Evolutionary conservation across 2,888 invertebrate species (phyloP).

Genomic region (Rhagonycha fulva): DNA sequence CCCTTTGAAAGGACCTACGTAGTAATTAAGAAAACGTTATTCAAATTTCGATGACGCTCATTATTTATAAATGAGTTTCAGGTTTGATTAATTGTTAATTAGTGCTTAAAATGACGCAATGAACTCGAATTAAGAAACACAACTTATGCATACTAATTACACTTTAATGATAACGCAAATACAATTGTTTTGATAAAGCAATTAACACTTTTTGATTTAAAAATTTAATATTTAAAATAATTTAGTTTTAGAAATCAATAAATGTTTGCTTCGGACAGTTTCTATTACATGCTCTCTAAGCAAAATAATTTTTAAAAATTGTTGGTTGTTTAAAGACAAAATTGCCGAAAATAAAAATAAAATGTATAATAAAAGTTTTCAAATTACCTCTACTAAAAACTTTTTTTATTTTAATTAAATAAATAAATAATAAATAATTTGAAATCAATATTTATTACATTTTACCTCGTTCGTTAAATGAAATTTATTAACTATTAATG

Average conservation of each 20-base stretch:
- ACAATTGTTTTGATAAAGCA: neutral
- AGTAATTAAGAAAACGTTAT: conserved; percentile 1
- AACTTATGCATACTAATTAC: neutral
- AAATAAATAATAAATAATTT: neutral
- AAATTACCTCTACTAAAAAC: neutral
- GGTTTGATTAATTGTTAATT: conserved; percentile 3
- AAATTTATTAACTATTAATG: neutral
- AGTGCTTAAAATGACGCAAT: neutral
- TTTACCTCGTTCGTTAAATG: neutral
- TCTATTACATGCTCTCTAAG: neutral
- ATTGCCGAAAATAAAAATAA: neutral
- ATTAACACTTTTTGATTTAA: neutral
- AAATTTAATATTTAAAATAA: neutral
- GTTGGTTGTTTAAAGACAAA: neutral
- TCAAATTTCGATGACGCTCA: neutral
- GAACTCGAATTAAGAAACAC: neutral
- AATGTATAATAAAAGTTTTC: neutral
- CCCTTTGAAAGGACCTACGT: neutral
- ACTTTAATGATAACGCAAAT: neutral
- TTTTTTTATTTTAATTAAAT: neutral
- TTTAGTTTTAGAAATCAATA: neutral
- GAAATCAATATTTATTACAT: neutral
- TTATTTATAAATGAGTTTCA: conserved; percentile 2
- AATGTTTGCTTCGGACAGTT: neutral
- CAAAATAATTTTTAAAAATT: neutral